Conservation (phyloP, 2,113 vertebrate genomes). For the Pomatostomus ruficeps region DNA sequence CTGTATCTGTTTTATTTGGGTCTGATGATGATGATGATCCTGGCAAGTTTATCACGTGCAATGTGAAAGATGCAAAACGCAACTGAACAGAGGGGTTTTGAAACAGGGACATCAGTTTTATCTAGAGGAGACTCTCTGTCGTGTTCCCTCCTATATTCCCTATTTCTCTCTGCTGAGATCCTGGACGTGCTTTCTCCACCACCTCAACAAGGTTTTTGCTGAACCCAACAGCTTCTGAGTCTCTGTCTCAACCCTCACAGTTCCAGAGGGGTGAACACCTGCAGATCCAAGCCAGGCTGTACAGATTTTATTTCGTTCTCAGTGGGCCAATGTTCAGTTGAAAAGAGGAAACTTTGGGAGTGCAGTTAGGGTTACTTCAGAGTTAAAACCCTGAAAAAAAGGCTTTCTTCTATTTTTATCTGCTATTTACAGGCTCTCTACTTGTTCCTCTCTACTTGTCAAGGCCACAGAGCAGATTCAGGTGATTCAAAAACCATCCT, state of each 20-base stretch:
- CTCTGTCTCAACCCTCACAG: neutral
- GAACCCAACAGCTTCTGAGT: neutral
- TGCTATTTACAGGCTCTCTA: neutral
- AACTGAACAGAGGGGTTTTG: neutral
- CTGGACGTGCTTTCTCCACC: too few species aligned
- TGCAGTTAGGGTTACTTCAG: neutral
- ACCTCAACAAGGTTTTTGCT: neutral
- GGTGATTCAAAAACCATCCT: neutral
- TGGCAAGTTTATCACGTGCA: neutral
- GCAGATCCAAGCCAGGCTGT: neutral
- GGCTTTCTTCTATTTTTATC: neutral
- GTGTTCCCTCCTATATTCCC: neutral
- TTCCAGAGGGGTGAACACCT: neutral
- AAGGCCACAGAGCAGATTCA: neutral
- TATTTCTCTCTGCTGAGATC: neutral
- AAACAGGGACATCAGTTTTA: neutral
- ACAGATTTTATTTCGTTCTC: neutral
- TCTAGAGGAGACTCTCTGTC: neutral
- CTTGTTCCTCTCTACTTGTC: neutral
- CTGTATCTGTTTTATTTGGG: neutral
- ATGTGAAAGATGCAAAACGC: neutral
- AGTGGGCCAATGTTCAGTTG: neutral
- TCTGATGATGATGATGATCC: too few species aligned
- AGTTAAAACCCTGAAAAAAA: neutral
- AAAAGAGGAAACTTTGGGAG: neutral